These are phyloP conservation scores for Priocnemis perturbator DNA, from an alignment of 2,888 invertebrate genomes.

Conservation along the genomic window DNA sequence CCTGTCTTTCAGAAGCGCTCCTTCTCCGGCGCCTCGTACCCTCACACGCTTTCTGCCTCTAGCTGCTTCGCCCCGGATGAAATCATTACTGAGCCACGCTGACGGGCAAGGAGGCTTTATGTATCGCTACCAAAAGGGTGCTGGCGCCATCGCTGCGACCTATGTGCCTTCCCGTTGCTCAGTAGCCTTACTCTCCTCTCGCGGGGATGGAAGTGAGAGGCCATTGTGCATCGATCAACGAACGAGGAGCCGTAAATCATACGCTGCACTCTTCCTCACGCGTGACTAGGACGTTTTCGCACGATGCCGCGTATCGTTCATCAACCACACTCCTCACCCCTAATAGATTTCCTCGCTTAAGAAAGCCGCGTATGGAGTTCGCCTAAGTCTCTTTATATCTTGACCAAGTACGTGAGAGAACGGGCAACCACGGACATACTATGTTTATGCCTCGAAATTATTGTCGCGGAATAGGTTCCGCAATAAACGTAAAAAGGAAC, in stretches of 20 bases:
- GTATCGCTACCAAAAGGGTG: conserved; percentile 44
- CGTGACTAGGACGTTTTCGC: conserved; percentile 36
- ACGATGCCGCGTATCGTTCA: not conserved
- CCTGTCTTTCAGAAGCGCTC: conserved; percentile 61
- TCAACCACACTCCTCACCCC: not conserved
- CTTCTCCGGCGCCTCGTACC: conserved; percentile 1
- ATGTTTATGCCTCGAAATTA: not conserved
- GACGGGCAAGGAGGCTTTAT: conserved; percentile 50
- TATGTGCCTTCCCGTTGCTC: too few species aligned
- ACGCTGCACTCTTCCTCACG: conserved; percentile 39
- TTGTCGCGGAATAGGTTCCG: not conserved
- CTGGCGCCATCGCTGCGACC: not conserved
- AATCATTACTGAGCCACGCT: conserved; percentile 57
- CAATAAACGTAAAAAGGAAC: too few species aligned
- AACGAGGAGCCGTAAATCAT: conserved; percentile 59
- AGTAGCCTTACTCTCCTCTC: not conserved
- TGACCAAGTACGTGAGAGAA: too few species aligned
- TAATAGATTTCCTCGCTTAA: not conserved
- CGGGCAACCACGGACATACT: too few species aligned
- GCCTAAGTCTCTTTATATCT: not conserved
- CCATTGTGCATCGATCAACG: conserved; percentile 43
- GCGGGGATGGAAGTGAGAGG: conserved; percentile 10
- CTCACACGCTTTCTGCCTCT: conserved; percentile 9
- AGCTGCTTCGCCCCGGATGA: conserved; percentile 44
- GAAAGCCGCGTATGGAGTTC: not conserved